Percentiles rank a stretch among this genome's conserved stretches.
phyloP scores from a whole-genome alignment of 2,797 vertebrate species.

The Anguilla megastoma region DNA sequence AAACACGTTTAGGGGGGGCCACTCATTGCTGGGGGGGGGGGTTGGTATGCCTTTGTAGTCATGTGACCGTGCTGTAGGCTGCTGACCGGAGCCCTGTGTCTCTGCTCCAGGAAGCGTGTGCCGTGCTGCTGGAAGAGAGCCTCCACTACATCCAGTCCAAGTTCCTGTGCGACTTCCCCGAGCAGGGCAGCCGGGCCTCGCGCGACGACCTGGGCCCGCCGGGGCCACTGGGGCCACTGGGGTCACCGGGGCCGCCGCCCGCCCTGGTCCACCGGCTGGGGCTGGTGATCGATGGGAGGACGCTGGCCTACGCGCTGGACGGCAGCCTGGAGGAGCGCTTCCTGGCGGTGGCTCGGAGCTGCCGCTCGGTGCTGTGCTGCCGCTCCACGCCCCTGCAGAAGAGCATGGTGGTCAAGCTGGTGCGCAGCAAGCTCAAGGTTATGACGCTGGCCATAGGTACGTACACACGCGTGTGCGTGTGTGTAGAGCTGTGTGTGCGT shows the following conservation, averaged over 20 bases:
- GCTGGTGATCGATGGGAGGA: conserved; percentile 91
- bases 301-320: conserved; percentile 90
- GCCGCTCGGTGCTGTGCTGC: conserved; percentile 91
- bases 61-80: conserved; percentile 27
- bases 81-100: conserved; percentile 17
- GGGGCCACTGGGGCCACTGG: conserved; percentile 46
- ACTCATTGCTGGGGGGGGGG: too few species aligned
- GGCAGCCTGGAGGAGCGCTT: conserved; percentile 88
- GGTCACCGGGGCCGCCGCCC: conserved; percentile 7
- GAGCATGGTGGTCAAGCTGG: conserved; percentile 95
- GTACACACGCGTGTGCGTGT: conserved; percentile 45
- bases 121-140: conserved; percentile 87
- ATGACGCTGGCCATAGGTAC: conserved; percentile 97
- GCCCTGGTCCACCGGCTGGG: conserved; percentile 75
- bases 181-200: conserved; percentile 62
- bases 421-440: conserved; percentile 94
- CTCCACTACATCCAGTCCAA: conserved; percentile 84
- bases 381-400: conserved; percentile 95
- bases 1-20: too few species aligned
- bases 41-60: background rate
- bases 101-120: conserved; percentile 85
- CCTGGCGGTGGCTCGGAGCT: conserved; percentile 84
- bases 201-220: conserved; percentile 65
- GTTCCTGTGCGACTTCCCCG: conserved; percentile 67
- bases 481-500: background rate